phyloP scores from a whole-genome alignment of 2,797 vertebrate genomes.

The Anas flavirostris region DNA sequence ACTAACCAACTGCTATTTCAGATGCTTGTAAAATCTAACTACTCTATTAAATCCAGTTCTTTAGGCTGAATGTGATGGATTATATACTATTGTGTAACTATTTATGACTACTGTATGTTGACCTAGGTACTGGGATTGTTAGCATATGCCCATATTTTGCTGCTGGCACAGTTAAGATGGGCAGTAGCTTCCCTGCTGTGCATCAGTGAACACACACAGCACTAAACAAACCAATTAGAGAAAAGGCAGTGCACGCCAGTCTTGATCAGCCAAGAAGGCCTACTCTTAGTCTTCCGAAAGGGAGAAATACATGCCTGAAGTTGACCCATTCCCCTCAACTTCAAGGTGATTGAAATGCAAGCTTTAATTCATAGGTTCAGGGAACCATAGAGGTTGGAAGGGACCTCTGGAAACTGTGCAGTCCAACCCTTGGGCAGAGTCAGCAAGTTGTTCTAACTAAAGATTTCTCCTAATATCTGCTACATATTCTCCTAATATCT shows the following conservation, averaged over 20 bases:
- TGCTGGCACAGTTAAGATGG: background rate
- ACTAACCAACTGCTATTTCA: slow-evolving; percentile 22
- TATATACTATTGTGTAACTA: background rate
- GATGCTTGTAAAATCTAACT: slow-evolving; percentile 32
- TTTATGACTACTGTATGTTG: background rate
- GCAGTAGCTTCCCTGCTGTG: background rate
- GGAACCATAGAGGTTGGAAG: background rate
- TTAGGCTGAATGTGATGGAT: background rate
- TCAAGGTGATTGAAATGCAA: background rate
- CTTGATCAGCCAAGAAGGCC: background rate
- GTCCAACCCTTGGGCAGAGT: background rate
- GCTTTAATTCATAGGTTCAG: background rate
- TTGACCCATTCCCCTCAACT: background rate
- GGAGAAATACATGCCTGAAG: background rate
- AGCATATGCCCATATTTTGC: background rate
- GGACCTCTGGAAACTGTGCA: background rate
- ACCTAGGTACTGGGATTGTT: background rate
- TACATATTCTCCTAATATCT: background rate
- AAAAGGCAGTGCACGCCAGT: background rate
- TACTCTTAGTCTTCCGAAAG: background rate
- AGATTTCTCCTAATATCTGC: background rate
- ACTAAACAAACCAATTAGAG: background rate
- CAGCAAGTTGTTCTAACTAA: background rate
- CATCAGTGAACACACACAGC: rapidly evolving
- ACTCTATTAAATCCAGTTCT: background rate